Percentiles rank a stretch among this genome's conserved stretches.
These are phyloP conservation scores for Gallinago solitaria DNA, from an alignment of 2,797 vertebrate genomes.

Conservation along the genomic window DNA sequence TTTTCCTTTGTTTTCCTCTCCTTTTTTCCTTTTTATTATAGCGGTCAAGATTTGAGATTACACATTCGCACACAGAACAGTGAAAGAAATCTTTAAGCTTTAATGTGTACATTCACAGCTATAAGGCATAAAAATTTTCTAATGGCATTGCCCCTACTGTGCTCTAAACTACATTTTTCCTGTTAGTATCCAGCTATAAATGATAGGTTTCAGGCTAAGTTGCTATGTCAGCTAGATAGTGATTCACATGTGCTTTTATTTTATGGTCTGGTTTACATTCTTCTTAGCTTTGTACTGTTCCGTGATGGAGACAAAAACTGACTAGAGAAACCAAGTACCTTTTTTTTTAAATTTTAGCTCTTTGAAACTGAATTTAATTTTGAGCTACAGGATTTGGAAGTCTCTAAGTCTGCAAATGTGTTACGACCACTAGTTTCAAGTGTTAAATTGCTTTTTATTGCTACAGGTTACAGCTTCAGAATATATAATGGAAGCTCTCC, in stretches of 20 bases:
- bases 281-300: neutral
- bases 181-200: neutral
- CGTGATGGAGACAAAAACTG: neutral
- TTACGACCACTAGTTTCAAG: neutral
- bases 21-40: neutral
- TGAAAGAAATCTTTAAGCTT: neutral
- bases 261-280: neutral
- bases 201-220: neutral
- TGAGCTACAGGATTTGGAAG: neutral
- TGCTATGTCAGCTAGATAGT: neutral
- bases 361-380: neutral
- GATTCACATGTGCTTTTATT: slow-evolving; percentile 4
- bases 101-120: neutral
- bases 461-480: neutral
- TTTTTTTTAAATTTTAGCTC: neutral
- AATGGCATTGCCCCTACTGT: neutral
- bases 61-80: neutral
- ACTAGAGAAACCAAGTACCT: neutral
- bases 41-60: neutral
- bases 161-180: neutral
- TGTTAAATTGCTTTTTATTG: slow-evolving; percentile 5
- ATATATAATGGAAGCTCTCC: neutral
- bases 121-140: neutral
- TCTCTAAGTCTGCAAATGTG: neutral
- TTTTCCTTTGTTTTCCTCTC: neutral